Evolutionary conservation across 2,797 vertebrate species (phyloP).

Genomic region (Loris lydekkerianus): DNA sequence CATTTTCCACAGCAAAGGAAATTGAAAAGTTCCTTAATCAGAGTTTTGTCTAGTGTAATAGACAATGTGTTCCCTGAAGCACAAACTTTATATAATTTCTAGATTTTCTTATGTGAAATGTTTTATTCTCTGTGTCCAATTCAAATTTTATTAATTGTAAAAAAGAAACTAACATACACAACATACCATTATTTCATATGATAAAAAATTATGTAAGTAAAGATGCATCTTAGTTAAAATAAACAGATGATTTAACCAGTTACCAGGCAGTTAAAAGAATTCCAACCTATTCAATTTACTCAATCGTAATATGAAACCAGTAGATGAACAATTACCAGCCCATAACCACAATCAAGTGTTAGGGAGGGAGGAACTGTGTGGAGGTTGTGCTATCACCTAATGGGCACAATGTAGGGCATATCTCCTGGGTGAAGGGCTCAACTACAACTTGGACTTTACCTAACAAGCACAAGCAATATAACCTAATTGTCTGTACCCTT

Average conservation of each 20-base stretch:
- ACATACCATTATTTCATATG: neutral
- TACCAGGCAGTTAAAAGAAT: neutral
- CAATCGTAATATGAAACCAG: no score
- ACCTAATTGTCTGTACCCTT: no score
- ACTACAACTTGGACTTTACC: no score
- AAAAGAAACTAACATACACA: neutral
- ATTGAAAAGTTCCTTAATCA: neutral
- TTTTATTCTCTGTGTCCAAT: neutral
- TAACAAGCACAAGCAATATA: no score
- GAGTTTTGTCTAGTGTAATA: neutral
- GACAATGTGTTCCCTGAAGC: neutral
- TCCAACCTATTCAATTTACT: neutral
- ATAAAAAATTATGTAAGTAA: neutral
- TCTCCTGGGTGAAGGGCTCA: no score
- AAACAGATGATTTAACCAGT: neutral
- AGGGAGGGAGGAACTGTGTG: no score
- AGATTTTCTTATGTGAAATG: neutral
- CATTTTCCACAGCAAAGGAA: conserved; percentile 10
- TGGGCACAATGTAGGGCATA: no score
- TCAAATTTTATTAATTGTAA: conserved; percentile 30
- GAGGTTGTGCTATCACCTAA: no score
- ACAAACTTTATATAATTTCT: neutral
- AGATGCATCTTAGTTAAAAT: neutral
- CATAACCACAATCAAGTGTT: no score
- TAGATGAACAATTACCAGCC: no score